Conservation (phyloP, 2,888 invertebrate species). For the Apamea monoglypha region DNA sequence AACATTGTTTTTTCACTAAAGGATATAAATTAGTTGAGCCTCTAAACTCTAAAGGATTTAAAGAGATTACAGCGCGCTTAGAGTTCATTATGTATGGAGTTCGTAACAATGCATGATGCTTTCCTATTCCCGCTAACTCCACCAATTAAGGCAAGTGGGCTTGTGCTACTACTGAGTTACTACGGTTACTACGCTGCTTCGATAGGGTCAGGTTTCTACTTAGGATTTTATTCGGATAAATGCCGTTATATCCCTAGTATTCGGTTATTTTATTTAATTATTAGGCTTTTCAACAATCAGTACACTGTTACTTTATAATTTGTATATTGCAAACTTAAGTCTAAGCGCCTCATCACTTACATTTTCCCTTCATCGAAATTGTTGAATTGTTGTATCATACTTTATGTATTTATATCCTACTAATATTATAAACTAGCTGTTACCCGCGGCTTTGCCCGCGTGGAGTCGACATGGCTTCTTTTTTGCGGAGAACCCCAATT, state of each 20-base stretch:
- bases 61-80: slow-evolving; percentile 52
- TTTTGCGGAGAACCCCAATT: too few species aligned
- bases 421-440: too few species aligned
- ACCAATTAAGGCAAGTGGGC: slow-evolving; percentile 59
- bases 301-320: not conserved
- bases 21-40: slow-evolving; percentile 54
- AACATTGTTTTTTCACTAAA: slow-evolving; percentile 38
- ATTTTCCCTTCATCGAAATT: not conserved
- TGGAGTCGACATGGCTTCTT: too few species aligned
- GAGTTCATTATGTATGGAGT: slow-evolving; percentile 54
- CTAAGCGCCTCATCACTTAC: too few species aligned
- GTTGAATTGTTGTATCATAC: too few species aligned
- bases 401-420: too few species aligned
- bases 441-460: too few species aligned
- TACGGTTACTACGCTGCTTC: slow-evolving; percentile 31
- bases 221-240: slow-evolving; percentile 10
- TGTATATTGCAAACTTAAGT: too few species aligned
- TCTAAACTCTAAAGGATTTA: slow-evolving; percentile 54
- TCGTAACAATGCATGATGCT: slow-evolving; percentile 56
- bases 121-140: slow-evolving; percentile 56
- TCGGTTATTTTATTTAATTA: not conserved
- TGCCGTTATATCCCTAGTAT: not conserved
- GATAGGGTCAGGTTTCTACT: slow-evolving; percentile 17
- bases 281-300: too few species aligned
- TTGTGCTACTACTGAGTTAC: slow-evolving; percentile 38